phyloP scores from a whole-genome alignment of 2,888 invertebrate genomes.

The Agriopis leucophaearia region DNA sequence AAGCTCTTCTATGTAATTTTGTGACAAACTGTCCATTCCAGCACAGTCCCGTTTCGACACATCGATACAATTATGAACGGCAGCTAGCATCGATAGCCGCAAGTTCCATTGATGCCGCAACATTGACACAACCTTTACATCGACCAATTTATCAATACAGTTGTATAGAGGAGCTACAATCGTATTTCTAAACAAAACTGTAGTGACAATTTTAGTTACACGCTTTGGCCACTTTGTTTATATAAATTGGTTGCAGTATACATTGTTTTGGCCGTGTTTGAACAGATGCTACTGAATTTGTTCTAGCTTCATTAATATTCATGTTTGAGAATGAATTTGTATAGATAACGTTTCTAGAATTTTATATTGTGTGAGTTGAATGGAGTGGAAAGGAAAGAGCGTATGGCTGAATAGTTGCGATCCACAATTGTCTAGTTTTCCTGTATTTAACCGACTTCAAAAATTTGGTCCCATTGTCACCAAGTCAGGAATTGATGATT shows the following conservation, averaged over 20 bases:
- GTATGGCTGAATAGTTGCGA: too few relatives aligned
- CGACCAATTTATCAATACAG: neutral
- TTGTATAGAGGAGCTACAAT: neutral
- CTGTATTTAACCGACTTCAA: too few relatives aligned
- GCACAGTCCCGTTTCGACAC: neutral
- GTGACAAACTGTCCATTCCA: too few relatives aligned
- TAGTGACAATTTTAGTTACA: neutral
- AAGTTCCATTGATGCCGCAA: conserved; percentile 14
- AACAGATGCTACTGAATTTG: conserved; percentile 32
- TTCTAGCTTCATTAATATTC: conserved; percentile 31
- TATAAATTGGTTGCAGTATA: neutral
- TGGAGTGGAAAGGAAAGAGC: neutral
- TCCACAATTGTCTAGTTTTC: too few relatives aligned
- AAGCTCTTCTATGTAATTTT: too few relatives aligned
- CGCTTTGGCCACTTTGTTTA: neutral
- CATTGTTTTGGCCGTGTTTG: conserved; percentile 29
- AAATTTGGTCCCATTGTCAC: too few relatives aligned
- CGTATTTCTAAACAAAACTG: neutral
- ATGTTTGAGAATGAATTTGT: conserved; percentile 15
- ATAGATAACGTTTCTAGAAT: conserved; percentile 8
- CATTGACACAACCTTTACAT: conserved; percentile 5
- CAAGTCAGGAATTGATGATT: too few relatives aligned
- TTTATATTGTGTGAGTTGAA: neutral
- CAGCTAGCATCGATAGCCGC: conserved; percentile 4
- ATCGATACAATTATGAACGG: conserved; percentile 19